Evolutionary conservation across 2,113 vertebrate species (phyloP).

Genomic region (Onychorhynchus coronatus): DNA sequence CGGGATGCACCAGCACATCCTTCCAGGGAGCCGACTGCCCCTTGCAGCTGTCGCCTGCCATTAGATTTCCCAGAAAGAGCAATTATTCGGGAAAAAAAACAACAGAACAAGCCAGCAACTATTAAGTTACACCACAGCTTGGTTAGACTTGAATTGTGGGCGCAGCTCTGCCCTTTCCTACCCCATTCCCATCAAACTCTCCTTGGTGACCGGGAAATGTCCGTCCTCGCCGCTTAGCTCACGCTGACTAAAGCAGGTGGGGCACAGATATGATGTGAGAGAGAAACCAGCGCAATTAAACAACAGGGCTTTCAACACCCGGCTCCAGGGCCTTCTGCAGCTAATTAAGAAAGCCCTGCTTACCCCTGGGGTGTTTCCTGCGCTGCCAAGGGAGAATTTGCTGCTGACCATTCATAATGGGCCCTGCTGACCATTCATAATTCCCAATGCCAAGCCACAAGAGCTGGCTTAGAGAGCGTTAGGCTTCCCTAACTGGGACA

Average conservation of each 20-base stretch:
- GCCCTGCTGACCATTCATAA: neutral
- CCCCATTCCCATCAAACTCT: neutral
- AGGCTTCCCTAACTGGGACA: neutral
- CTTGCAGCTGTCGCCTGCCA: neutral
- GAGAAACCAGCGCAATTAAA: constrained; percentile 10
- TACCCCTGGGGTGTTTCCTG: neutral
- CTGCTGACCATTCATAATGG: constrained; percentile 16
- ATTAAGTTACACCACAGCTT: neutral
- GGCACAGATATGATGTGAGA: constrained; percentile 11
- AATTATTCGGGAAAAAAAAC: neutral
- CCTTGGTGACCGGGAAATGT: constrained; percentile 36
- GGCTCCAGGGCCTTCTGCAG: constrained; percentile 31
- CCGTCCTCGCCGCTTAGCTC: neutral
- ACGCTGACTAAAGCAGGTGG: constrained; percentile 36
- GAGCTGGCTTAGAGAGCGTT: neutral
- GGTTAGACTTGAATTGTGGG: neutral
- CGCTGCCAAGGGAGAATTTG: neutral
- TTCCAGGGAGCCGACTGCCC: neutral
- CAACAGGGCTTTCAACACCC: constrained; percentile 37
- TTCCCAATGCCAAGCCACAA: neutral
- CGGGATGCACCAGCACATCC: neutral
- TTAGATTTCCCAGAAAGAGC: neutral
- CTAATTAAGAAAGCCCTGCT: neutral
- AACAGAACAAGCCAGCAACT: rapidly evolving
- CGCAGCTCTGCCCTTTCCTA: neutral